phyloP scores from a whole-genome alignment of 2,113 vertebrate genomes.

The Cynocephalus volans region DNA sequence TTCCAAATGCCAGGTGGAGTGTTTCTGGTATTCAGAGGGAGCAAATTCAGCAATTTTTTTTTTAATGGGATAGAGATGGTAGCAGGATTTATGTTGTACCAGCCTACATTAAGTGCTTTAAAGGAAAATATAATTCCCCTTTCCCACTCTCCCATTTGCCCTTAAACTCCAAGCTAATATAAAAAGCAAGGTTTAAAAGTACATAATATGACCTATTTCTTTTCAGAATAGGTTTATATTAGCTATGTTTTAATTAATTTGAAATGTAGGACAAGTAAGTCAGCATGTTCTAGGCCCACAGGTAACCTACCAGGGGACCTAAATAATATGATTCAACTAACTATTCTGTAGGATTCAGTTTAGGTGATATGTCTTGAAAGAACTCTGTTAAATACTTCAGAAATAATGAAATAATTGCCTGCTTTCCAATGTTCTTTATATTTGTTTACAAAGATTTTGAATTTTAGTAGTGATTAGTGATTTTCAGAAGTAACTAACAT shows the following conservation, averaged over 20 bases:
- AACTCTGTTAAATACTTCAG: not conserved
- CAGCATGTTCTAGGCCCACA: not conserved
- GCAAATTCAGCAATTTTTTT: not conserved
- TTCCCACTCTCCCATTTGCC: not conserved
- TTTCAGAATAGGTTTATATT: not conserved
- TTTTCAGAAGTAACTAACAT: conserved; percentile 58
- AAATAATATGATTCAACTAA: not conserved
- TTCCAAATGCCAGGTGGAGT: conserved; percentile 42
- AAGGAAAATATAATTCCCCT: not conserved
- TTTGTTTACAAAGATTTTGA: conserved; percentile 4
- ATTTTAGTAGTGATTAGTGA: conserved; percentile 37
- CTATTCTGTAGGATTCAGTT: not conserved
- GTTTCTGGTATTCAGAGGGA: conserved; percentile 21
- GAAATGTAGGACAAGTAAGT: not conserved
- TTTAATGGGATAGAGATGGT: not conserved
- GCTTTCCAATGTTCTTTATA: not conserved
- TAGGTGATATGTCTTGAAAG: not conserved
- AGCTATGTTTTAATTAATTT: conserved; percentile 19
- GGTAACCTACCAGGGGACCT: not conserved
- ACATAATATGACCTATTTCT: not conserved
- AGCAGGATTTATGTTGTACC: not conserved
- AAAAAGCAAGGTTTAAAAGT: not conserved
- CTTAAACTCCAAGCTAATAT: conserved; percentile 1
- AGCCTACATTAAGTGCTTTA: not conserved
- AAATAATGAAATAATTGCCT: not conserved